Conservation (phyloP, 2,113 vertebrate species). For the Sarotherodon lohbergeri region DNA sequence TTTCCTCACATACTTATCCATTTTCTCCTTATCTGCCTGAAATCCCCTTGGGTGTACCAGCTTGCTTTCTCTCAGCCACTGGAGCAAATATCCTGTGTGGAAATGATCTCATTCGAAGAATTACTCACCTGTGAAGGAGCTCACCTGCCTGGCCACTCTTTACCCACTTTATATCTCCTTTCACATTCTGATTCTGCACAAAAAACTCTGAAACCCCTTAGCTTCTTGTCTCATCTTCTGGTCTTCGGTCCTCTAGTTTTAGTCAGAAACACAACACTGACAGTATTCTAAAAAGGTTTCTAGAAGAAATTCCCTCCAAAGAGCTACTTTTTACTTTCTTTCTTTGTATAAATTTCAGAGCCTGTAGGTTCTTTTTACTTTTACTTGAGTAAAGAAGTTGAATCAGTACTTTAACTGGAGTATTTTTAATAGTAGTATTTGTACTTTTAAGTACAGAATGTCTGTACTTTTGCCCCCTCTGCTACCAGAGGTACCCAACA, state of each 20-base stretch:
- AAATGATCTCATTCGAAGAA: neutral
- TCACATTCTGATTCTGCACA: neutral
- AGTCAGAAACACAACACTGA: neutral
- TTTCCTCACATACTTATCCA: neutral
- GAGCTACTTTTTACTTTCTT: neutral
- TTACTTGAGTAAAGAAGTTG: neutral
- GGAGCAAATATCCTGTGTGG: neutral
- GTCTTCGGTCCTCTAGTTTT: neutral
- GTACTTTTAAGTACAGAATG: neutral
- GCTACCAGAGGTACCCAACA: neutral
- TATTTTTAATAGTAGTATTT: neutral
- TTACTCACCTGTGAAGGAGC: neutral
- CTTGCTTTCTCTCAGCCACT: neutral
- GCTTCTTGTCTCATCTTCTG: neutral
- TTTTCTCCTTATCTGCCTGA: neutral
- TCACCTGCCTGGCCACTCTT: neutral
- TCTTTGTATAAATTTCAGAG: neutral
- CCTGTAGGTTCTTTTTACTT: neutral
- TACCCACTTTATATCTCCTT: neutral
- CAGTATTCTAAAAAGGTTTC: neutral
- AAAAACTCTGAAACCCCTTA: neutral
- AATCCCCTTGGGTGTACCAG: neutral
- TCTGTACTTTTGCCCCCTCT: neutral
- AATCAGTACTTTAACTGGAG: neutral
- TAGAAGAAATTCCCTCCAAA: neutral